A percentile compares a stretch with the other conserved stretches of the same genome.
Conservation (phyloP, 1,140 invertebrate species). For the Pogonus chalceus region DNA sequence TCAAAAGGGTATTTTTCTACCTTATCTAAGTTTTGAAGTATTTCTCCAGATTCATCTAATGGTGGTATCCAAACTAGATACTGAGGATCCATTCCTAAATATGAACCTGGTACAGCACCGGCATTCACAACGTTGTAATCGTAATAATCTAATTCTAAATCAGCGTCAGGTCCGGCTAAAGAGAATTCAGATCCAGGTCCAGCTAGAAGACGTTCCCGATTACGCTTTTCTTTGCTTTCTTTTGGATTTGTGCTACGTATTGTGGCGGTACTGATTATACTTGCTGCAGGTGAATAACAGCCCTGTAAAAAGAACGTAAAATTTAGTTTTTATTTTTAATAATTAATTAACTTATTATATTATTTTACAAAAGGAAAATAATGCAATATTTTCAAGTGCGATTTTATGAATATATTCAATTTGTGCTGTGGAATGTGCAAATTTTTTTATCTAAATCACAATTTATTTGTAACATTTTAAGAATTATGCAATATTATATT, state of each 20-base stretch:
- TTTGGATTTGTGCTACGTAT: constrained; percentile 56
- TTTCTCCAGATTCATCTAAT: constrained; percentile 44
- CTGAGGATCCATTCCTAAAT: constrained; percentile 73
- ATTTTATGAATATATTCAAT: too few species aligned
- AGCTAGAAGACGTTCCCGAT: constrained; percentile 54
- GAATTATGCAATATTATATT: too few species aligned
- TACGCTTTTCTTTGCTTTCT: constrained; percentile 65
- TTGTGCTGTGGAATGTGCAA: too few species aligned
- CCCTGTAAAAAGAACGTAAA: constrained; percentile 51
- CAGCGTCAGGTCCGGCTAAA: constrained; percentile 56
- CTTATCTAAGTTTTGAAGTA: constrained; percentile 21
- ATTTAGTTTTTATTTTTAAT: too few species aligned
- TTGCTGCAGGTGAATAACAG: constrained; percentile 54
- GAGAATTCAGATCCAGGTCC: constrained; percentile 67
- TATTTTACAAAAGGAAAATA: too few species aligned
- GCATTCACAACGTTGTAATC: constrained; percentile 77
- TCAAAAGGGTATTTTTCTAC: constrained; percentile 17
- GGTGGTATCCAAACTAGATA: constrained; percentile 80
- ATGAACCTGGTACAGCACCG: constrained; percentile 66
- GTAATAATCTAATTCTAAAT: constrained; percentile 79
- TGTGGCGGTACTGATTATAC: constrained; percentile 47
- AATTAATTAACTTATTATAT: too few species aligned
- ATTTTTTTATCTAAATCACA: too few species aligned
- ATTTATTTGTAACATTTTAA: too few species aligned
- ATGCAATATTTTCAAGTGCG: too few species aligned